These are phyloP conservation scores for Agrilus biguttatus DNA, from an alignment of 2,888 invertebrate genomes.

Conservation along the genomic window DNA sequence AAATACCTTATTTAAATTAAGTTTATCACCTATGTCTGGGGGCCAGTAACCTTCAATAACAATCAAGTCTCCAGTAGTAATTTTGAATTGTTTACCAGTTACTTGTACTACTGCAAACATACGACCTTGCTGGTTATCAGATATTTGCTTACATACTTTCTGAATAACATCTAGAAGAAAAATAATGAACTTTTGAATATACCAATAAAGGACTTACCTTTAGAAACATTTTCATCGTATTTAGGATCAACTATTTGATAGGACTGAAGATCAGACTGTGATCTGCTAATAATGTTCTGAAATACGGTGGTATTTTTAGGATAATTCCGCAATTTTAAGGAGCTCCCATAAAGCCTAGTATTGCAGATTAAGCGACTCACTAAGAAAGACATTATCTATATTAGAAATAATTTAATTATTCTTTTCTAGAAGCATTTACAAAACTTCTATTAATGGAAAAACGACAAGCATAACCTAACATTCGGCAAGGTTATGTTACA, in stretches of 20 bases:
- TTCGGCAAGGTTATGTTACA: no score
- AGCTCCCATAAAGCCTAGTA: no score
- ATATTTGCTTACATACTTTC: constrained; percentile 49
- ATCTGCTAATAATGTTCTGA: no score
- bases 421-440: no score
- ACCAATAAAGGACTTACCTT: constrained; percentile 12
- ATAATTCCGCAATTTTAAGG: no score
- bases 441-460: no score
- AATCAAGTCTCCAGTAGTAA: constrained; percentile 74
- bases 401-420: no score
- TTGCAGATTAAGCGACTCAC: no score
- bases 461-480: no score
- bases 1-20: constrained; percentile 62
- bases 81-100: constrained; percentile 70
- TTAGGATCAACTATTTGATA: constrained; percentile 24
- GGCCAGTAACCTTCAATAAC: constrained; percentile 75
- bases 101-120: constrained; percentile 73
- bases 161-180: constrained; percentile 36
- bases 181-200: neutral
- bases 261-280: constrained; percentile 5
- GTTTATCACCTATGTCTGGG: constrained; percentile 62
- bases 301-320: no score
- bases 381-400: no score
- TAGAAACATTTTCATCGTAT: constrained; percentile 14
- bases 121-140: constrained; percentile 36